phyloP scores from a whole-genome alignment of 2,797 vertebrate genomes.

The Smutsia temminckii region DNA sequence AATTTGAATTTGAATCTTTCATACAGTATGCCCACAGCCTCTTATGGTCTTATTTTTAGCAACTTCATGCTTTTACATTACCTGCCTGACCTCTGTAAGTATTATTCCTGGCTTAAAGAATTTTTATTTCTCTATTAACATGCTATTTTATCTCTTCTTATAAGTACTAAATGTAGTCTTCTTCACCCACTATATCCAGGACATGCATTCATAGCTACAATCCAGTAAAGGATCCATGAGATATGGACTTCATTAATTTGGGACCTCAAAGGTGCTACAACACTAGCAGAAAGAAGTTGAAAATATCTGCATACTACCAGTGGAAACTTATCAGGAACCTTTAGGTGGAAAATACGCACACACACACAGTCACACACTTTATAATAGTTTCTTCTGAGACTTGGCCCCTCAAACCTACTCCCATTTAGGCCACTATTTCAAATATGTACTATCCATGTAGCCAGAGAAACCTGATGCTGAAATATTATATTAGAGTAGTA shows the following conservation, averaged over 20 bases:
- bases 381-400: neutral
- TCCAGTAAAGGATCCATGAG: neutral
- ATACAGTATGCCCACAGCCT: neutral
- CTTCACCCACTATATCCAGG: neutral
- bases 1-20: slow-evolving; percentile 27
- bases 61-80: neutral
- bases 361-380: neutral
- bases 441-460: neutral
- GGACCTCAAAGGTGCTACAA: neutral
- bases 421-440: slow-evolving; percentile 20
- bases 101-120: slow-evolving; percentile 18
- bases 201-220: neutral
- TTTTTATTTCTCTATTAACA: neutral
- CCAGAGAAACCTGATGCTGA: neutral
- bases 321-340: neutral
- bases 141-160: neutral
- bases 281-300: neutral
- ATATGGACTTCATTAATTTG: slow-evolving; percentile 7
- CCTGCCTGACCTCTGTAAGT: neutral
- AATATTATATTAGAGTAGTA: neutral
- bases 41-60: neutral
- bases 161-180: neutral
- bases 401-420: neutral
- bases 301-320: neutral
- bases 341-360: neutral